These are phyloP conservation scores for Atherix ibis DNA, from an alignment of 2,888 invertebrate genomes.

Conservation along the genomic window DNA sequence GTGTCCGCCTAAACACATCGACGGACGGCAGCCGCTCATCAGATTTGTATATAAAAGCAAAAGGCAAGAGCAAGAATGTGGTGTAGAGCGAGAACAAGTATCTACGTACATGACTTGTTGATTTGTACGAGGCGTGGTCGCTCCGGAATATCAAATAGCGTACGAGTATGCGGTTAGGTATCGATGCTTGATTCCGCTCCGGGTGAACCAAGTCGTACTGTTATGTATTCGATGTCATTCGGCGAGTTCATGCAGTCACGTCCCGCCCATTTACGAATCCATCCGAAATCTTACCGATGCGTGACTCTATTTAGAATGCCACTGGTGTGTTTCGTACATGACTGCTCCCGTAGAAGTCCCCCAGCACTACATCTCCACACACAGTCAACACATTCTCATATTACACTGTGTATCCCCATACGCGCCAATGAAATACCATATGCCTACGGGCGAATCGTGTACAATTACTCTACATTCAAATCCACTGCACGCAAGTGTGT, in stretches of 20 bases:
- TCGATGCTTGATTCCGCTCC: background rate
- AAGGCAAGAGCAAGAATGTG: too few relatives aligned
- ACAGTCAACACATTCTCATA: background rate
- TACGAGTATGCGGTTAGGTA: too few relatives aligned
- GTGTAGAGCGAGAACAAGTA: too few relatives aligned
- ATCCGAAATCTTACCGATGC: conserved; percentile 19
- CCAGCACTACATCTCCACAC: conserved; percentile 6
- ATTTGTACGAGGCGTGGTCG: conserved; percentile 17
- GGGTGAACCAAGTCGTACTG: too few relatives aligned
- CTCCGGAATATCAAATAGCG: conserved; percentile 11
- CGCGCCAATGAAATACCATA: too few relatives aligned
- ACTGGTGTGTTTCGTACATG: conserved; percentile 33
- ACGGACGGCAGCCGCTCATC: too few relatives aligned
- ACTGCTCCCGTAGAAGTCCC: conserved; percentile 29
- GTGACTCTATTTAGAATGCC: conserved; percentile 35
- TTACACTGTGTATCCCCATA: too few relatives aligned
- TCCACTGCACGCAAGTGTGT: too few relatives aligned
- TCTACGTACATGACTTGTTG: conserved; percentile 13
- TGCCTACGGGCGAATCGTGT: too few relatives aligned
- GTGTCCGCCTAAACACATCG: too few relatives aligned
- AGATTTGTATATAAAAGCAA: too few relatives aligned
- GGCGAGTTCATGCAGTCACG: conserved; percentile 28
- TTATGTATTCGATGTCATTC: conserved; percentile 18
- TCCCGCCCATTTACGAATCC: conserved; percentile 34
- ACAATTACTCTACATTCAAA: too few relatives aligned